Evolutionary conservation across 2,797 vertebrate genomes (phyloP), one percentile per base, ranked within the genome.

Genomic region (Lithobates pipiens): DNA sequence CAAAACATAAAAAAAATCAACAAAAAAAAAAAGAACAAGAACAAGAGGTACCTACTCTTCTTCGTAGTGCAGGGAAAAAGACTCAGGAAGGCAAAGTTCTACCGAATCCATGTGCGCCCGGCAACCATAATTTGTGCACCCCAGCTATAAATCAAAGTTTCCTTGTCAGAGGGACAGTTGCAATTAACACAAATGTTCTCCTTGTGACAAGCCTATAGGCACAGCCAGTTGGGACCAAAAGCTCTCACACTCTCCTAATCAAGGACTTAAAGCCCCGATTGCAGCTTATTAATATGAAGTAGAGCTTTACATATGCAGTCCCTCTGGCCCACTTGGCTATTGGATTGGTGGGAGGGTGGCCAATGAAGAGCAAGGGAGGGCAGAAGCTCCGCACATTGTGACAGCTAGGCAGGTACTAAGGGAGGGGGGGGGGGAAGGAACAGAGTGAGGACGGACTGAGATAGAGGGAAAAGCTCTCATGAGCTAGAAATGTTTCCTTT

Each of bases 241-340:
- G 97, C 97, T 97, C 95, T 95, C 95, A 93, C 94, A 93, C 96
- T 93, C 96, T 95, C 95, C 97, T 99, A 98, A 98, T 98, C 97
- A 98, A 98, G 97, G 97, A 98, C 98, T 98, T 98, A 97, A 97
- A 99, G 97, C 97, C 95, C 95, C 94, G 95, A 96, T 95, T 95
- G 96, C 91, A 89, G 96, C 97, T 99, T 96, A 99, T 99, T 95
- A 99, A 98, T 99, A 99, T 99, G 97, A 97, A 99, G 97, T 92
- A 93, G 89, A 86, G 88, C 92, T 96, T 96, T 97, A 95, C 97
- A 97, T 98, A 97, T 97, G 96, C 94, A 96, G 95, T 96, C 96
- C 96, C 96, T 89, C 93, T 91, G 95, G 96, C 91, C 96, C 95
- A 85, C 89, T 50, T 90, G 77, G 82, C 82, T 88, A 88, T 88